Evolutionary conservation across 2,113 vertebrate species (phyloP).

Genomic region (Ia io): DNA sequence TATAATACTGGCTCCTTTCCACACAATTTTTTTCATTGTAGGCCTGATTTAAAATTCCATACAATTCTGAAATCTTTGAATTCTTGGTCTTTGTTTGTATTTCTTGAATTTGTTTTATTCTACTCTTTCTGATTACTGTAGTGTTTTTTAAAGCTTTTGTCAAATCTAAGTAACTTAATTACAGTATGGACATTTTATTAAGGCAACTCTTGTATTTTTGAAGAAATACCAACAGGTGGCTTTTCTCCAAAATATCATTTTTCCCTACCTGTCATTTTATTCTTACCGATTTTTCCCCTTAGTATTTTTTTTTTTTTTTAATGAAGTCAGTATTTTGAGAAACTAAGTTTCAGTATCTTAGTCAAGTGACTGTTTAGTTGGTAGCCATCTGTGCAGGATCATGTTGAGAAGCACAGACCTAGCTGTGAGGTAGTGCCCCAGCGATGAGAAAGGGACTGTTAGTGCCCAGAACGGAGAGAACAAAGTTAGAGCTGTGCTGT

Average conservation of each 20-base stretch:
- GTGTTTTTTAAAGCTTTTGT: neutral
- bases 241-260: neutral
- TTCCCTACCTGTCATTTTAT: neutral
- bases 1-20: neutral
- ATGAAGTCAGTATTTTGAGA: neutral
- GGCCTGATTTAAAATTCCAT: slow-evolving; percentile 4
- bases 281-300: neutral
- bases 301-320: neutral
- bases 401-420: neutral
- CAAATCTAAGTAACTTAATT: neutral
- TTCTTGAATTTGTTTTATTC: neutral
- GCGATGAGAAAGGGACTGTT: neutral
- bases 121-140: neutral
- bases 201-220: neutral
- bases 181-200: neutral
- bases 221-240: neutral
- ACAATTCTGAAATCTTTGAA: neutral
- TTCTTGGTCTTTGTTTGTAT: neutral
- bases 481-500: neutral
- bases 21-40: neutral
- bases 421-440: neutral
- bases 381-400: neutral
- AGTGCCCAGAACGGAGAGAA: neutral
- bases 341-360: neutral
- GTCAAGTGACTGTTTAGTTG: neutral